Evolutionary conservation across 2,113 vertebrate species (phyloP), one percentile per base, ranked within the genome.

Genomic region (Morone chrysops): DNA sequence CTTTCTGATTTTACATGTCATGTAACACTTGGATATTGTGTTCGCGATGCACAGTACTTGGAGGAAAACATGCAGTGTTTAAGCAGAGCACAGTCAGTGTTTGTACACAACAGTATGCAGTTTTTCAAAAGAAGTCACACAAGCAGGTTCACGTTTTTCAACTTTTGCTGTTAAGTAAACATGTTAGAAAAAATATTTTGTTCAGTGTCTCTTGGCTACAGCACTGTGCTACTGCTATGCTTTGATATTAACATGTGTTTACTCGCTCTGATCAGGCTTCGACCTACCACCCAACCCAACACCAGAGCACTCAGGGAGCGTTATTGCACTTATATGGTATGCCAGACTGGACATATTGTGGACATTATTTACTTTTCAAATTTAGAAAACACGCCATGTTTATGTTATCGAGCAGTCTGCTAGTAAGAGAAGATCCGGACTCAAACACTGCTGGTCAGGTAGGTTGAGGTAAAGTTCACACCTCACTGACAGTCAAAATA

Each of bases 161-260:
- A 10, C 36, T 61, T 13, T 38, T 31, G 17, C 17, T 59, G 75
- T 56, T 70, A 51, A 66, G 82, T 83, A 88, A 88, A 84, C 77
- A 73, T 17, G 2, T 61, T 56, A 14, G 4, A 51, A 72, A 17
- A 82, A 81, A 83, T 68, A 77, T 85, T 90, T 76, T 13, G 53
- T 10, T 61, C 22, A 6, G 10, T 4, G 12, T 66, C 25, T 80
- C 47, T 22, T 83, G 54, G 25, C 73, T 78, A 12, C 50, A 73
- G 38, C 25, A 48, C 38, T 4, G 38, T 18, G 18, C 16, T 57
- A 8, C 40, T 36, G 25, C 63, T 13, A 10, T n/a, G 3, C 48
- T 83, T 76, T 38, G 6, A 54, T 50, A 38, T 62, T 65, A 74
- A 57, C 73, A 67, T 69, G 66, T 60, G 70, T 85, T 90, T 76